These are phyloP conservation scores for Hormiphora californensis DNA, from an alignment of 37 sponge, comb jelly and placozoan genomes.

Conservation along the genomic window DNA sequence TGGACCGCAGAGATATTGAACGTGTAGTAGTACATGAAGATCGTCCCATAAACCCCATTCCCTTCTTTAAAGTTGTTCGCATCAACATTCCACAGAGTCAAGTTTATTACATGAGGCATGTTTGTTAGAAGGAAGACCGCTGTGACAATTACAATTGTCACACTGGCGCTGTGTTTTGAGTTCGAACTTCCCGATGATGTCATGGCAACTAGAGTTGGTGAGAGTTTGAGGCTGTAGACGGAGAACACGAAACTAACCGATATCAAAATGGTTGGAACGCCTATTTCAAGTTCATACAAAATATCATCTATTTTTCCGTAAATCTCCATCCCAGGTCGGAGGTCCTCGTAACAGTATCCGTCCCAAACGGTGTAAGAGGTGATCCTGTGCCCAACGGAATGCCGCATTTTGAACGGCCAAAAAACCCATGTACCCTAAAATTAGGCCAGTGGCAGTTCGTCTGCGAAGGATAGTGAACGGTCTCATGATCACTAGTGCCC, in stretches of 20 bases:
- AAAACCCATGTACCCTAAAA: not conserved
- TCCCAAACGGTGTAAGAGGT: not conserved
- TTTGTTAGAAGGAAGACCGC: not conserved
- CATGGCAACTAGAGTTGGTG: not conserved
- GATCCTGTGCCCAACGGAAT: not conserved
- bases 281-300: not conserved
- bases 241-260: not conserved
- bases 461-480: not conserved
- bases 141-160: not conserved
- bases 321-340: not conserved
- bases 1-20: not conserved
- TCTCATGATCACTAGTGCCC: not conserved
- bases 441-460: not conserved
- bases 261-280: not conserved
- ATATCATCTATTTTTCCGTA: slow-evolving; percentile 2
- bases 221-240: not conserved
- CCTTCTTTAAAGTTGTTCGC: not conserved
- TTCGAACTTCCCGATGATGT: too few species aligned
- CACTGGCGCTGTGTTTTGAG: not conserved
- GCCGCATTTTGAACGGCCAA: not conserved
- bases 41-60: not conserved
- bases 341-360: not conserved
- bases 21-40: not conserved
- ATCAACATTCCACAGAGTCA: not conserved
- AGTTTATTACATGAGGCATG: not conserved